Conservation (phyloP, 2,888 invertebrate genomes). For the Tineola bisselliella region DNA sequence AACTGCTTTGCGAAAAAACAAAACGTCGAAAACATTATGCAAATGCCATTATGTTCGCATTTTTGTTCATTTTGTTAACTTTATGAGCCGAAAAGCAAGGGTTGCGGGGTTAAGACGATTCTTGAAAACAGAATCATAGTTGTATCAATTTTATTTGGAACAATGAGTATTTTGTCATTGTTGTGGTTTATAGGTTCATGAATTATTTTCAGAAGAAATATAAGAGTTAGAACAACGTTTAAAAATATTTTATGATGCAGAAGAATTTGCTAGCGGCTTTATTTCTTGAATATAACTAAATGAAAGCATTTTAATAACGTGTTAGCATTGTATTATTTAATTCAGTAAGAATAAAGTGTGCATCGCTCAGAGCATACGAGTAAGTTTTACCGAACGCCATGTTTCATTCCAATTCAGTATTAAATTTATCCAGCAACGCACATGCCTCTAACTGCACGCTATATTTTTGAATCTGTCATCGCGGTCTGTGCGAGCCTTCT, state of each 20-base stretch:
- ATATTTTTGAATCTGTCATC: conserved; percentile 51
- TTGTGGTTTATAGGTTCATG: not conserved
- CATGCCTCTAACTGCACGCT: conserved; percentile 20
- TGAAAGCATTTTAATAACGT: too few species aligned
- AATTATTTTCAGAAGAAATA: not conserved
- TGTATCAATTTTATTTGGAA: not conserved
- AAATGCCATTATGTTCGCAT: conserved; percentile 65
- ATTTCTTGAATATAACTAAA: too few species aligned
- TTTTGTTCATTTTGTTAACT: conserved; percentile 61
- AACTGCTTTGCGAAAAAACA: conserved; percentile 63
- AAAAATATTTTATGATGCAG: not conserved
- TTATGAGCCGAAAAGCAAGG: conserved; percentile 62
- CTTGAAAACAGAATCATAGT: conserved; percentile 19
- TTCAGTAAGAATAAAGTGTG: not conserved
- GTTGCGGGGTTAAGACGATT: conserved; percentile 60
- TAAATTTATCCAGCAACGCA: conserved; percentile 18
- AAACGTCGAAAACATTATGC: conserved; percentile 61
- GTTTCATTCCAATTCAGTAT: conserved; percentile 16
- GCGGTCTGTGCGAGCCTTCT: conserved; percentile 34
- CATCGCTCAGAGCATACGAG: conserved; percentile 13
- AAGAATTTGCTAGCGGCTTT: too few species aligned
- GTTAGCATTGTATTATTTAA: not conserved
- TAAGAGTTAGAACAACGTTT: not conserved
- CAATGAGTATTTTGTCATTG: not conserved
- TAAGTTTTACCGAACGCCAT: conserved; percentile 13